Conservation (phyloP, 2,888 invertebrate species). For the Plagodis dolabraria region DNA sequence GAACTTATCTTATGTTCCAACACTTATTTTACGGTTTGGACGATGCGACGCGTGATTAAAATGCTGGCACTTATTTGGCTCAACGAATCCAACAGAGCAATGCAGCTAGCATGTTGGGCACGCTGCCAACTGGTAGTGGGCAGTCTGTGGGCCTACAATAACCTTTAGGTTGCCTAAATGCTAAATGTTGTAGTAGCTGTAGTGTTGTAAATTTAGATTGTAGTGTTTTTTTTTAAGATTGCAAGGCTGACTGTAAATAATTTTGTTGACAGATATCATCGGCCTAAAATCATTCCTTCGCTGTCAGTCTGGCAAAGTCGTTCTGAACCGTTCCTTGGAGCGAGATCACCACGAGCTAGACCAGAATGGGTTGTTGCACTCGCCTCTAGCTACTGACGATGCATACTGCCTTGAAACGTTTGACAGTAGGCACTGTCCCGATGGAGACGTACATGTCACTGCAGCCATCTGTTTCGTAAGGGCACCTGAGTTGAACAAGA, state of each 20-base stretch:
- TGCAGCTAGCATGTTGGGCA: no score
- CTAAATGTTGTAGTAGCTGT: no score
- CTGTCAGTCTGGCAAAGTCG: conserved; percentile 59
- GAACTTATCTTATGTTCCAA: no score
- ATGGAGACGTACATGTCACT: conserved; percentile 50
- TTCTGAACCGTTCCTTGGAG: conserved; percentile 53
- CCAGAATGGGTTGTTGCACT: conserved; percentile 52
- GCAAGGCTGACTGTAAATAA: conserved; percentile 1
- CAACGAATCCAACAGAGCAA: no score
- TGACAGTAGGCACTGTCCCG: conserved; percentile 61
- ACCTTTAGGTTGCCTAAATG: no score
- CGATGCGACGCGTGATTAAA: no score
- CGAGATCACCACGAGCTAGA: conserved; percentile 59
- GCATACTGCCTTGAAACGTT: conserved; percentile 76
- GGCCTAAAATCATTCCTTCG: conserved; percentile 59
- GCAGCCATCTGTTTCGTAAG: conserved; percentile 67
- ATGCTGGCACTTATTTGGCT: no score
- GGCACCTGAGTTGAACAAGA: conserved; percentile 45
- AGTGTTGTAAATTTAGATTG: no score
- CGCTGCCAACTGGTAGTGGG: no score
- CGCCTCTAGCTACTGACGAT: conserved; percentile 44
- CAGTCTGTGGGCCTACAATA: no score
- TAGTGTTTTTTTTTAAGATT: no score
- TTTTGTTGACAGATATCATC: conserved; percentile 56
- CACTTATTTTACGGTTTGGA: no score